These are phyloP conservation scores for Drosophila prostipennis DNA, from an alignment of 2,888 invertebrate species.

Conservation along the genomic window DNA sequence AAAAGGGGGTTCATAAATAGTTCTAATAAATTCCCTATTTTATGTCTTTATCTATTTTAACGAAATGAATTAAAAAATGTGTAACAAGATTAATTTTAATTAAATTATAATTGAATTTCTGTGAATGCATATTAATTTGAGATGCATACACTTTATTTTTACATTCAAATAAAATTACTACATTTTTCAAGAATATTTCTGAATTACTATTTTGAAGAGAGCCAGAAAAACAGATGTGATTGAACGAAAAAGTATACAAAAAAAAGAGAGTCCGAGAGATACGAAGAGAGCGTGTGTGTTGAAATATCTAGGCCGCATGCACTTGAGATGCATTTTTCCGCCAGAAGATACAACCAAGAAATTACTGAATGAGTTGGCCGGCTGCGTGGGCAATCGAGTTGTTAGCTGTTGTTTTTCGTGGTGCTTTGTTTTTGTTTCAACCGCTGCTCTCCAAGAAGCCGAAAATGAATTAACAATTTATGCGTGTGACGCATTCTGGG, in stretches of 20 bases:
- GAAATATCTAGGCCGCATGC: constrained; percentile 31
- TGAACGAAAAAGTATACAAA: constrained; percentile 11
- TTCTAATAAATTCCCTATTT: neutral
- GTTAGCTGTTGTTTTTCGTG: constrained; percentile 19
- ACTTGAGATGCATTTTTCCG: constrained; percentile 34
- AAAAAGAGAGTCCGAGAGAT: constrained; percentile 13
- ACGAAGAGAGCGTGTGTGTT: constrained; percentile 6
- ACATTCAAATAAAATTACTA: neutral
- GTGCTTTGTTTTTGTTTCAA: neutral
- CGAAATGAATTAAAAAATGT: too few species aligned
- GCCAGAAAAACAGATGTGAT: constrained; percentile 2
- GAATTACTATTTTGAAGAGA: neutral
- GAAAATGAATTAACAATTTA: constrained; percentile 71
- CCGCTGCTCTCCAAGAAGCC: constrained; percentile 27
- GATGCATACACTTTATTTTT: too few species aligned
- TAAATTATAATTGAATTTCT: too few species aligned
- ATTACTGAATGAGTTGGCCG: constrained; percentile 24
- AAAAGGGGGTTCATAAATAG: neutral
- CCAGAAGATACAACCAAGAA: constrained; percentile 9
- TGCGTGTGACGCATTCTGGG: constrained; percentile 69
- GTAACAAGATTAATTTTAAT: too few species aligned
- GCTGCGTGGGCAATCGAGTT: constrained; percentile 60
- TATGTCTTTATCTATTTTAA: neutral
- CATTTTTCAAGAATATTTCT: neutral
- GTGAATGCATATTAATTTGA: too few species aligned